phyloP scores from a whole-genome alignment of 2,113 vertebrate species.

The Ascaphus truei region DNA sequence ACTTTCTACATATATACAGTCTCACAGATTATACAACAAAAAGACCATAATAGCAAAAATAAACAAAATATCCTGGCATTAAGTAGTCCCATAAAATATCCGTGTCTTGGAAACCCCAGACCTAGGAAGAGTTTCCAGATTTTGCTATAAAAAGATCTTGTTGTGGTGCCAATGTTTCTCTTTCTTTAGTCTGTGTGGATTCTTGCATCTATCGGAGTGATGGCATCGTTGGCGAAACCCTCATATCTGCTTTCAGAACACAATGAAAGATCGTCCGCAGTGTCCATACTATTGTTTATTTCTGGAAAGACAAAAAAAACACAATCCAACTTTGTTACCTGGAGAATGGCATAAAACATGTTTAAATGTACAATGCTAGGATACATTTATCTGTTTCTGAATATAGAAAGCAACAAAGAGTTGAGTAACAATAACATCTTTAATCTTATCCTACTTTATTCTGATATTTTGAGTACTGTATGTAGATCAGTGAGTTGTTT shows the following conservation, averaged over 20 bases:
- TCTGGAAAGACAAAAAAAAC: slow-evolving; percentile 62
- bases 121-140: background rate
- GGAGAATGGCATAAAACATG: too few species aligned
- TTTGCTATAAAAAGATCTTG: background rate
- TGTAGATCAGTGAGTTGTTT: too few species aligned
- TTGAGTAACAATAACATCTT: too few species aligned
- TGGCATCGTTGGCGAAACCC: slow-evolving; percentile 59
- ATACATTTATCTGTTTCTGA: too few species aligned
- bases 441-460: too few species aligned
- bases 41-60: slow-evolving; percentile 33
- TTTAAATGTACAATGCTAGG: too few species aligned
- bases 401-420: too few species aligned
- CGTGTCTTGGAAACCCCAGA: slow-evolving; percentile 1
- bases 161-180: fast-evolving
- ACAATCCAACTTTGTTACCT: too few species aligned
- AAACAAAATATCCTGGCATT: slow-evolving; percentile 25
- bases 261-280: slow-evolving; percentile 77
- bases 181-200: slow-evolving; percentile 43
- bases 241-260: slow-evolving; percentile 74
- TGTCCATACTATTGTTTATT: slow-evolving; percentile 75
- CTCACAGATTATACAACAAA: slow-evolving; percentile 35
- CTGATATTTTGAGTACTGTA: too few species aligned
- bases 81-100: slow-evolving; percentile 41
- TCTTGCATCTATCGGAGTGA: slow-evolving; percentile 48
- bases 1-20: slow-evolving; percentile 58